phyloP scores from a whole-genome alignment of 2,797 vertebrate genomes.

The Sebastes trivittatus region DNA sequence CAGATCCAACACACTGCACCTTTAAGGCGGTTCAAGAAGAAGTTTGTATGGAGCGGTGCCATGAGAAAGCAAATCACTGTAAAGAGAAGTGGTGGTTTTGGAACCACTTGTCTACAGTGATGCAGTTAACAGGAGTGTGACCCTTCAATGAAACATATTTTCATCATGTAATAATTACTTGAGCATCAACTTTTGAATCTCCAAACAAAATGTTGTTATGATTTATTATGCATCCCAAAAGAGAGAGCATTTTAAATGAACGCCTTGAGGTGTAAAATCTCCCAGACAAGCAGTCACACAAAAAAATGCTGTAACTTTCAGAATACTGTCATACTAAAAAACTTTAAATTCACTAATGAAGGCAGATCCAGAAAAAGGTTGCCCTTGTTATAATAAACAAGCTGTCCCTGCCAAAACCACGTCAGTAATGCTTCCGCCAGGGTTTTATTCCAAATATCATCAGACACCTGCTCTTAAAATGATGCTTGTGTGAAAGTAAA shows the following conservation, averaged over 20 bases:
- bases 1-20: background rate
- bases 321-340: background rate
- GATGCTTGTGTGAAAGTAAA: background rate
- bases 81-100: background rate
- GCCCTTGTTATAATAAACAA: background rate
- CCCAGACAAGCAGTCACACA: background rate
- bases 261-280: background rate
- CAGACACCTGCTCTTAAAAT: background rate
- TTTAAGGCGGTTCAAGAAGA: background rate
- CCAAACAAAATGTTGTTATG: background rate
- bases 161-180: background rate
- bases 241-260: background rate
- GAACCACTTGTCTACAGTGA: too few species aligned
- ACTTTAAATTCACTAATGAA: background rate
- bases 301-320: background rate
- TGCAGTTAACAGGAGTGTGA: background rate
- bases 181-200: background rate
- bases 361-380: background rate
- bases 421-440: background rate
- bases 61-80: background rate
- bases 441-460: conserved; percentile 1
- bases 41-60: background rate
- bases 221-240: background rate
- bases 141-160: background rate
- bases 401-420: conserved; percentile 8